A percentile compares a stretch with the other conserved stretches of the same genome.
Conservation (phyloP, 2,888 invertebrate species). For the Agrypnus murinus region DNA sequence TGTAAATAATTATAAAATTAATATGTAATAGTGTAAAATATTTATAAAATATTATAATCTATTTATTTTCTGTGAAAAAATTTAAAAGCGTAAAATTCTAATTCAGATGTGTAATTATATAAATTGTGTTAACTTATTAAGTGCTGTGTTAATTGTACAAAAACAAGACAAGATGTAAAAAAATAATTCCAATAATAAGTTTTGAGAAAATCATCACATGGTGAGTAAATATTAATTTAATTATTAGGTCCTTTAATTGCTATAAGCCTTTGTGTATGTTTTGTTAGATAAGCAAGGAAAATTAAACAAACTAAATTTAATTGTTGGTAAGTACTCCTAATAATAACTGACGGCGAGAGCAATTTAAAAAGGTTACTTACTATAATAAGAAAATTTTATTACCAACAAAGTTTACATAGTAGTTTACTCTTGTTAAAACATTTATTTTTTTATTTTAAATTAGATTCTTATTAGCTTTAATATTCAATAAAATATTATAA, state of each 20-base stretch:
- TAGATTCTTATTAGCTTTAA: too few species aligned
- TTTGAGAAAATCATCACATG: neutral
- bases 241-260: neutral
- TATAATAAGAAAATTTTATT: too few species aligned
- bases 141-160: too few species aligned
- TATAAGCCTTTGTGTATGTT: neutral
- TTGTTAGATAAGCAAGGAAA: slow-evolving; percentile 2
- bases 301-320: slow-evolving; percentile 1
- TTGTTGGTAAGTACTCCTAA: neutral
- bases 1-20: neutral
- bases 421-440: too few species aligned
- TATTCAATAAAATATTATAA: too few species aligned
- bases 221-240: slow-evolving; percentile 15
- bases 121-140: neutral
- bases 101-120: neutral
- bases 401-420: too few species aligned
- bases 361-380: too few species aligned
- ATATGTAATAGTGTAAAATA: too few species aligned
- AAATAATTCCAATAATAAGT: too few species aligned
- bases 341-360: neutral
- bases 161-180: too few species aligned
- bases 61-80: too few species aligned
- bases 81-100: slow-evolving; percentile 13
- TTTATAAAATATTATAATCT: neutral
- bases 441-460: too few species aligned